Evolutionary conservation across 2,888 invertebrate species (phyloP).

Genomic region (Carterocephalus palaemon): DNA sequence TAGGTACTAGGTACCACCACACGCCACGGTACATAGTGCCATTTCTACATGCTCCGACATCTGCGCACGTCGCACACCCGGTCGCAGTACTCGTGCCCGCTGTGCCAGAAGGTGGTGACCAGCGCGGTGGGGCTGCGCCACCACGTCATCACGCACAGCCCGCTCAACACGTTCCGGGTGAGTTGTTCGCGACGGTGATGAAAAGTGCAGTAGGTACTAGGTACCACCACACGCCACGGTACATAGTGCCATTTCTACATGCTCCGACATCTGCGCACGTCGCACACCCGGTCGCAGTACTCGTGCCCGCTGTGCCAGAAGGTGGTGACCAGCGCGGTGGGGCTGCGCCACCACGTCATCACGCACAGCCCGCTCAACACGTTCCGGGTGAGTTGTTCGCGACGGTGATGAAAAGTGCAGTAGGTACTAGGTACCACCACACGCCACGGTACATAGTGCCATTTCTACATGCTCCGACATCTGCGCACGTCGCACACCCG

Average conservation of each 20-base stretch:
- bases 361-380: slow-evolving; percentile 69
- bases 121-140: slow-evolving; percentile 57
- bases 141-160: slow-evolving; percentile 73
- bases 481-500: too few relatives aligned
- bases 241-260: too few relatives aligned
- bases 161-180: slow-evolving; percentile 62
- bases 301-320: slow-evolving; percentile 71
- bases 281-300: slow-evolving; percentile 61
- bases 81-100: slow-evolving; percentile 60
- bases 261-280: slow-evolving; percentile 71
- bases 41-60: slow-evolving; percentile 76
- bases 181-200: too few relatives aligned
- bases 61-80: slow-evolving; percentile 67
- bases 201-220: too few relatives aligned
- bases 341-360: slow-evolving; percentile 68
- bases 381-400: slow-evolving; percentile 49
- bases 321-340: slow-evolving; percentile 50
- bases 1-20: too few relatives aligned
- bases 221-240: too few relatives aligned
- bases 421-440: too few relatives aligned
- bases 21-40: too few relatives aligned
- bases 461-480: too few relatives aligned
- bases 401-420: too few relatives aligned
- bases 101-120: slow-evolving; percentile 62
- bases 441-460: too few relatives aligned